A percentile compares a stretch with the other conserved stretches of the same genome.
These are phyloP conservation scores for Fragum sueziense DNA, from an alignment of 2,888 invertebrate genomes.

Conservation along the genomic window DNA sequence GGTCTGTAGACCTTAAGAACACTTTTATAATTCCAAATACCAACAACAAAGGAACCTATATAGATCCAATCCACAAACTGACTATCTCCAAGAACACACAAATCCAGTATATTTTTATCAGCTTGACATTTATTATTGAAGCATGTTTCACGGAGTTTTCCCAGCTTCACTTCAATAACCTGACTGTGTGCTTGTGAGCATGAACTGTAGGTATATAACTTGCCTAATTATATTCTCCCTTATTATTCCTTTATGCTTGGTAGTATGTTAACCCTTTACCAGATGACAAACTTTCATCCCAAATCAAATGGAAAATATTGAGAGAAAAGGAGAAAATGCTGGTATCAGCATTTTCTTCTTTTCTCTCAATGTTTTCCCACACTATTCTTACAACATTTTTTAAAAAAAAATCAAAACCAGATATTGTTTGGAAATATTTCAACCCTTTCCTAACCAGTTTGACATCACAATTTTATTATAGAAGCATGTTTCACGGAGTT, in stretches of 20 bases:
- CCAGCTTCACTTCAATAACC: constrained; percentile 13
- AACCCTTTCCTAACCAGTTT: too few relatives aligned
- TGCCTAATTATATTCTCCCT: background rate
- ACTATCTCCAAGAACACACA: too few relatives aligned
- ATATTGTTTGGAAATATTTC: too few relatives aligned
- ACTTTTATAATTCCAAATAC: too few relatives aligned
- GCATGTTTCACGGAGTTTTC: constrained; percentile 3
- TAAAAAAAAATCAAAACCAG: too few relatives aligned
- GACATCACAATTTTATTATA: too few relatives aligned
- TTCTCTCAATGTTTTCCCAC: background rate
- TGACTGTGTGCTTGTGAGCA: background rate
- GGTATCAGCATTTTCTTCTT: background rate
- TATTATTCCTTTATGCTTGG: too few relatives aligned
- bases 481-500: background rate
- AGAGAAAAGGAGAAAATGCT: constrained; percentile 9
- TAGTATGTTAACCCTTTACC: background rate
- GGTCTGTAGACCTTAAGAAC: too few relatives aligned
- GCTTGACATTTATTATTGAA: background rate
- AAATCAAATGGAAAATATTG: background rate
- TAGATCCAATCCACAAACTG: too few relatives aligned
- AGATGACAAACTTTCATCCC: background rate
- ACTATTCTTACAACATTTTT: too few relatives aligned
- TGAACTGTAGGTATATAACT: background rate
- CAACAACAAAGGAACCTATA: too few relatives aligned
- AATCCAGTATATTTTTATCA: too few relatives aligned